Percentiles rank a stretch among this genome's conserved stretches.
Evolutionary conservation across 2,797 vertebrate genomes (phyloP).

Genomic region (Ctenopoma multispine): DNA sequence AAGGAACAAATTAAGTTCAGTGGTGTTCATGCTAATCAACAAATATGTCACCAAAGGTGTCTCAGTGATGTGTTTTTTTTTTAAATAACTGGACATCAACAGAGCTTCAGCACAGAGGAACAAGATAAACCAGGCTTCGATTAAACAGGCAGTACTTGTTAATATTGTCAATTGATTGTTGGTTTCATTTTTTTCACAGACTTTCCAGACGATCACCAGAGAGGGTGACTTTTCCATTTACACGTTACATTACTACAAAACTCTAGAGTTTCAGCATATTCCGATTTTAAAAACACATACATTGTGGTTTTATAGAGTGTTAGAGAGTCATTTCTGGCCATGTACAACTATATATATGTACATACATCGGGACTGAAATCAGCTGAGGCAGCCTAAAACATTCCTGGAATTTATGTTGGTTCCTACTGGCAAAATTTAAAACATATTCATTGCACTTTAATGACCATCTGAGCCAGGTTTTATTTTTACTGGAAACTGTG

Average conservation of each 20-base stretch:
- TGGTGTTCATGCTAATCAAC: no score
- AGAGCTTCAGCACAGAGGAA: not conserved
- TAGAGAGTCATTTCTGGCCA: not conserved
- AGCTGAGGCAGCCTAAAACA: not conserved
- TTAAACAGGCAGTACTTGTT: not conserved
- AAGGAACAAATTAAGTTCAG: not conserved
- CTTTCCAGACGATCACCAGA: not conserved
- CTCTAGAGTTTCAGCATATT: slow-evolving; percentile 1
- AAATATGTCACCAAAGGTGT: no score
- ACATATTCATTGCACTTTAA: slow-evolving; percentile 37
- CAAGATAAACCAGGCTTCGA: not conserved
- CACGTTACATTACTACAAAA: not conserved
- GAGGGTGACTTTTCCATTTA: not conserved
- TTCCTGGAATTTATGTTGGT: slow-evolving; percentile 30
- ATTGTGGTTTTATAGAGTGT: slow-evolving; percentile 22
- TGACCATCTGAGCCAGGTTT: slow-evolving; percentile 25
- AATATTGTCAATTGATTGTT: not conserved
- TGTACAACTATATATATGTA: not conserved
- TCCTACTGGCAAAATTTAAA: slow-evolving; percentile 39
- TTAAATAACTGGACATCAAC: not conserved
- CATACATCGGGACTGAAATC: slow-evolving; percentile 26
- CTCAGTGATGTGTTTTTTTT: no score
- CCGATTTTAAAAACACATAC: not conserved
- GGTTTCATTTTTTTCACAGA: not conserved
- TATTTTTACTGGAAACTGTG: slow-evolving; percentile 38